Percentiles rank a stretch among this genome's conserved stretches.
phyloP scores from a whole-genome alignment of 2,888 invertebrate species.

The Drosophila meridiana region DNA sequence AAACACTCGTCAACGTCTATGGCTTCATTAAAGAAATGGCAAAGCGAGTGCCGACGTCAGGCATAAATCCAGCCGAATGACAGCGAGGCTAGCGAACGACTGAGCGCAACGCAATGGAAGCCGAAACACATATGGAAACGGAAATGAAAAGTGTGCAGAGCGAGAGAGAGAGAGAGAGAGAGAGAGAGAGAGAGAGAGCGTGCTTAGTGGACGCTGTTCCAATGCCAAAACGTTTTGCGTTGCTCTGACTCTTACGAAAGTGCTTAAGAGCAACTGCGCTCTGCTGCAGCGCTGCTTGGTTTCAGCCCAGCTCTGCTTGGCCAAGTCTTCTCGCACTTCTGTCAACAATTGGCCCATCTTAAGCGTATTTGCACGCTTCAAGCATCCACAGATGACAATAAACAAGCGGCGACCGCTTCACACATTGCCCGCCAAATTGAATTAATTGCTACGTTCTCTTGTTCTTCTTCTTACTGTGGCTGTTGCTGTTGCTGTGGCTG shows the following conservation, averaged over 20 bases:
- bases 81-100: slow-evolving; percentile 44
- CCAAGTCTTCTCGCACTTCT: slow-evolving; percentile 11
- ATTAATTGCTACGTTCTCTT: slow-evolving; percentile 49
- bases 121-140: slow-evolving; percentile 26
- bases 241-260: slow-evolving; percentile 25
- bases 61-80: slow-evolving; percentile 28
- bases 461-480: not conserved
- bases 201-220: slow-evolving; percentile 15
- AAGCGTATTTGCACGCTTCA: slow-evolving; percentile 59
- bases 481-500: not conserved
- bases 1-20: not conserved
- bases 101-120: slow-evolving; percentile 14
- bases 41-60: not conserved
- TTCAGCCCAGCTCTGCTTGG: not conserved
- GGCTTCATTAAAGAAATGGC: not conserved
- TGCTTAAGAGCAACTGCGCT: slow-evolving; percentile 14
- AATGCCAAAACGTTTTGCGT: slow-evolving; percentile 12
- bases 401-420: slow-evolving; percentile 38
- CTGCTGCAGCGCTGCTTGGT: not conserved
- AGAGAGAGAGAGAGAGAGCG: not conserved
- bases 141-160: slow-evolving; percentile 21
- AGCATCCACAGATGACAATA: slow-evolving; percentile 55
- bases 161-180: not conserved
- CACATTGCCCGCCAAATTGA: slow-evolving; percentile 54
- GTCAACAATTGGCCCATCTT: slow-evolving; percentile 53